Percentiles rank a stretch among this genome's conserved stretches.
These are phyloP conservation scores for Gila orcuttii DNA, from an alignment of 2,113 vertebrate genomes.

Conservation along the genomic window DNA sequence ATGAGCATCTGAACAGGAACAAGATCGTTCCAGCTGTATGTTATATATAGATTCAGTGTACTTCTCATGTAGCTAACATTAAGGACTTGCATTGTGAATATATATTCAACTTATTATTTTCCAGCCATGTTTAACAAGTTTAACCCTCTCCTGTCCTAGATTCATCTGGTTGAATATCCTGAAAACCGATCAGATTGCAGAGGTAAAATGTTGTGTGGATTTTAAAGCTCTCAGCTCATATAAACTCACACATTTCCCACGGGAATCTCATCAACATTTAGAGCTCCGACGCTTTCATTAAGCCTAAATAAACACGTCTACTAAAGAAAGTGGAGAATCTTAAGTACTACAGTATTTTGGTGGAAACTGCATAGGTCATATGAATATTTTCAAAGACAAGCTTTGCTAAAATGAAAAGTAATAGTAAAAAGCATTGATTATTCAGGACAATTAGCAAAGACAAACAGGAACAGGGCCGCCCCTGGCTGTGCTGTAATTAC, in stretches of 20 bases:
- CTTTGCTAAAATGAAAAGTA: slow-evolving; percentile 61
- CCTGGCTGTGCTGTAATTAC: slow-evolving; percentile 84
- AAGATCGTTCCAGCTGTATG: no score
- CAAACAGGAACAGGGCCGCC: slow-evolving; percentile 83
- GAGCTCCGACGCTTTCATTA: background rate
- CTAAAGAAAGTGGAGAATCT: background rate
- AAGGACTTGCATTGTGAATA: no score
- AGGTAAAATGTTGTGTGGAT: background rate
- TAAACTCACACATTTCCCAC: background rate
- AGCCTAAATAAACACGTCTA: no score
- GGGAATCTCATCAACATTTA: background rate
- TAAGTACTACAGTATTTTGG: background rate
- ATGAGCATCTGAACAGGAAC: no score
- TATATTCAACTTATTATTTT: no score
- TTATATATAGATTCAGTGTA: no score
- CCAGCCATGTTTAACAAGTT: background rate
- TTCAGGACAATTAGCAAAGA: slow-evolving; percentile 83
- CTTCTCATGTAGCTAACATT: no score
- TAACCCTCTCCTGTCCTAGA: background rate
- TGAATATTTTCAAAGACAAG: background rate
- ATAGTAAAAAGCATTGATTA: slow-evolving; percentile 74
- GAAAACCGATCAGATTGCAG: background rate
- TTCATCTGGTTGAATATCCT: background rate
- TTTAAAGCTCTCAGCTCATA: background rate
- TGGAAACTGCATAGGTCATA: background rate